These are phyloP conservation scores for Sphyrna mokarran DNA, from an alignment of 2,113 vertebrate species.

Conservation along the genomic window DNA sequence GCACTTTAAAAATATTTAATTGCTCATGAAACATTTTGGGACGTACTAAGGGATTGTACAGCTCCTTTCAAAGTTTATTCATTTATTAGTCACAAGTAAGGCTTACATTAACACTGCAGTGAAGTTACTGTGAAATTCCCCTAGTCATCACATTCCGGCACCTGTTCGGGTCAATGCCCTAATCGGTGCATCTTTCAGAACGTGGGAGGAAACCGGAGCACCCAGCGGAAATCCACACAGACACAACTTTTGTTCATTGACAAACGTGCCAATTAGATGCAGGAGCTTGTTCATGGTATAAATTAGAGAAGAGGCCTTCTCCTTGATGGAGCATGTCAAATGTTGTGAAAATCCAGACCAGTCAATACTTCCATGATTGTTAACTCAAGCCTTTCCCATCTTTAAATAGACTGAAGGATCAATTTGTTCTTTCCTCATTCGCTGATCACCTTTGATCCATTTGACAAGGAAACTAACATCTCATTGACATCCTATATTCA, in stretches of 20 bases:
- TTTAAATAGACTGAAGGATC: not conserved
- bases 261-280: not conserved
- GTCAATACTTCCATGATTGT: not conserved
- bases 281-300: not conserved
- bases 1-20: not conserved
- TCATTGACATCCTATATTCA: not conserved
- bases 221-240: too few relatives aligned
- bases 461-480: conserved; percentile 2
- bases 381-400: not conserved
- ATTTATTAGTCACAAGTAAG: too few relatives aligned
- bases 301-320: not conserved
- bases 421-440: not conserved
- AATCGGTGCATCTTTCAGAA: too few relatives aligned
- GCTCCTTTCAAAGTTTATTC: too few relatives aligned
- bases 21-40: not conserved
- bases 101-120: too few relatives aligned
- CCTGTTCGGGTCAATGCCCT: too few relatives aligned
- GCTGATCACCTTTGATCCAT: not conserved
- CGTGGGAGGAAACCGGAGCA: too few relatives aligned
- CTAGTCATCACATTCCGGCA: too few relatives aligned
- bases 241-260: not conserved
- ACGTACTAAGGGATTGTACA: not conserved
- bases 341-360: not conserved
- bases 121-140: too few relatives aligned
- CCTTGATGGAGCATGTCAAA: not conserved